phyloP scores from a whole-genome alignment of 2,888 invertebrate genomes.

The Cantharis rustica region DNA sequence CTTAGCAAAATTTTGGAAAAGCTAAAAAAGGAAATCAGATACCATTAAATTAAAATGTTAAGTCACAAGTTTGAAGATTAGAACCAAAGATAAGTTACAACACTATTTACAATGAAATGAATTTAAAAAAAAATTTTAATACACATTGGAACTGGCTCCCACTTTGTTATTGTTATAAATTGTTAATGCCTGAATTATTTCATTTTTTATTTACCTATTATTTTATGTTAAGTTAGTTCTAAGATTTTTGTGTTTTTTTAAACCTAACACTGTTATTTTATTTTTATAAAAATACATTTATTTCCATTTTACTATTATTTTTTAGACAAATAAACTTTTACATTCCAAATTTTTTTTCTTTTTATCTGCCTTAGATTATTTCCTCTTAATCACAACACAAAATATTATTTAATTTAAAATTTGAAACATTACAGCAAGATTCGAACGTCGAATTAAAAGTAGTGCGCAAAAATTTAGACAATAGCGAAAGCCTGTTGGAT shows the following conservation, averaged over 20 bases:
- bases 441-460: constrained; percentile 51
- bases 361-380: constrained; percentile 26
- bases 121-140: background rate
- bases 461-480: constrained; percentile 53
- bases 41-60: too few species aligned
- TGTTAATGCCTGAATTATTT: background rate
- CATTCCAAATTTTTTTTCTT: constrained; percentile 36
- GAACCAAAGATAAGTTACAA: too few species aligned
- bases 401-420: constrained; percentile 18
- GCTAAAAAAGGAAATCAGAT: too few species aligned
- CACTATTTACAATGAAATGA: too few species aligned
- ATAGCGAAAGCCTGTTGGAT: constrained; percentile 56
- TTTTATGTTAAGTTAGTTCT: background rate
- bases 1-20: too few species aligned
- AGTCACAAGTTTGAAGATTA: too few species aligned
- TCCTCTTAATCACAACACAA: constrained; percentile 5
- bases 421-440: constrained; percentile 42
- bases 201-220: background rate
- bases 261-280: background rate
- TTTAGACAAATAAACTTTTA: constrained; percentile 2
- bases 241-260: background rate
- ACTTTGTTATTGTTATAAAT: background rate
- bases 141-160: background rate
- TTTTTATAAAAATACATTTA: background rate
- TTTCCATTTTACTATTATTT: background rate